Evolutionary conservation across 2,113 vertebrate genomes (phyloP).

Genomic region (Chloropsis hardwickii): DNA sequence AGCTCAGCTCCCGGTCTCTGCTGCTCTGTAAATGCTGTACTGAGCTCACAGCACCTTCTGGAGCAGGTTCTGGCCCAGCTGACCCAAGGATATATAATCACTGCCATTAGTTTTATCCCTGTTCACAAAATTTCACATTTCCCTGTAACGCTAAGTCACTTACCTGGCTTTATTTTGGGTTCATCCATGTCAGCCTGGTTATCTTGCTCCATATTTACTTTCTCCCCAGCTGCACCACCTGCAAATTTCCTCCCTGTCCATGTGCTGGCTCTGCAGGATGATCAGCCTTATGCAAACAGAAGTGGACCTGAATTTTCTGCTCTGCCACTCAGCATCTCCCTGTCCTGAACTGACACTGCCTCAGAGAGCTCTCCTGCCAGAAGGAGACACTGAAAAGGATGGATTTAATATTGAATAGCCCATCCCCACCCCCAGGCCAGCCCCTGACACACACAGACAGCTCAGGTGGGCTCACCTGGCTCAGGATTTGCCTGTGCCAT

Average conservation of each 20-base stretch:
- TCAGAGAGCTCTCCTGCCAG: background rate
- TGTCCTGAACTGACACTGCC: background rate
- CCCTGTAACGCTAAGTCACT: background rate
- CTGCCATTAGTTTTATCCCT: background rate
- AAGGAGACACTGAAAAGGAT: background rate
- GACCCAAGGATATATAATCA: background rate
- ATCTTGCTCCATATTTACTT: background rate
- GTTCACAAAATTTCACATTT: background rate
- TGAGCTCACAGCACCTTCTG: background rate
- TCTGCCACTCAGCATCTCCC: background rate
- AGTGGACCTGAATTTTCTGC: background rate
- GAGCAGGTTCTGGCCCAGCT: background rate
- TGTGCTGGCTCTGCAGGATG: conserved; percentile 6
- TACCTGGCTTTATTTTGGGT: conserved; percentile 3
- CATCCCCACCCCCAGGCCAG: background rate
- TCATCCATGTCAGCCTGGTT: background rate
- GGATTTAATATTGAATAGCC: background rate
- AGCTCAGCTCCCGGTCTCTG: background rate
- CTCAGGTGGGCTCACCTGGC: background rate
- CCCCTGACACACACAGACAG: background rate
- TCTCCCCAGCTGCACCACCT: conserved; percentile 1
- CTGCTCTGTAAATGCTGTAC: background rate
- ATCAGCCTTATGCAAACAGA: background rate
- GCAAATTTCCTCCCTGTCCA: background rate
- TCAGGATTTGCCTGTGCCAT: background rate